Base-by-base conservation (phyloP, 2,113 vertebrate genomes). In the Phaetusa simplex region DNA sequence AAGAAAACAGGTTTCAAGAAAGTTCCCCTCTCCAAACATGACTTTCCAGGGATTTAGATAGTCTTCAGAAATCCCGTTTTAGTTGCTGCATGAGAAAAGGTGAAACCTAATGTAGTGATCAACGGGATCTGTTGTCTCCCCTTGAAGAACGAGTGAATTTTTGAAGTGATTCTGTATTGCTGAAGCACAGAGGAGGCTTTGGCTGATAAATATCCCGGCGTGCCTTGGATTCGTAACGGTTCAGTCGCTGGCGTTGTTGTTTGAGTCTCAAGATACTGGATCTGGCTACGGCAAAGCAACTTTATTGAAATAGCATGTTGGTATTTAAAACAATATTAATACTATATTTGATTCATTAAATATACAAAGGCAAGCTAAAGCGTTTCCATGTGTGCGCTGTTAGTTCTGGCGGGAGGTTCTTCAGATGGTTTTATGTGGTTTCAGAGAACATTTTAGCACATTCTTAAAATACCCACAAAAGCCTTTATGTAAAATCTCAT, bases 401-500 rank as follows among this genome's bases (percentile, higher is more conserved):
- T 98, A 90, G 96, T 97, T 96, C 98, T 98, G 98, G 97, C 96
- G 19, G 95, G 97, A 49, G 34, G 80, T 91, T 96, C 91, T 65
- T 97, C 97, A 67, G 91, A 93, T 87, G 98, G 97, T 74, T 98
- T 97, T 49, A 95, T 98, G 98, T 97, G 98, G 98, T 98, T 98
- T 98, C 96, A 98, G 96, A 98, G 98, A 97, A 95, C 98, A 95
- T 98, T 98, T 98, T 98, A 98, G 98, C 98, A 98, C 98, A 97
- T 98, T 98, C 98, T 98, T 98, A 98, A 98, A 98, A 98, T 98
- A 97, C 98, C 98, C 98, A 98, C 98, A 98, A 98, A 98, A 98
- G 97, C 98, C 97, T 98, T 98, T 98, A 98, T 98, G 98, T 98
- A 98, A 97, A 98, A 98, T 93, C 98, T 98, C 97, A 97, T 98